phyloP scores from a whole-genome alignment of 2,888 invertebrate species.

The Arrhopalites spinosus region DNA sequence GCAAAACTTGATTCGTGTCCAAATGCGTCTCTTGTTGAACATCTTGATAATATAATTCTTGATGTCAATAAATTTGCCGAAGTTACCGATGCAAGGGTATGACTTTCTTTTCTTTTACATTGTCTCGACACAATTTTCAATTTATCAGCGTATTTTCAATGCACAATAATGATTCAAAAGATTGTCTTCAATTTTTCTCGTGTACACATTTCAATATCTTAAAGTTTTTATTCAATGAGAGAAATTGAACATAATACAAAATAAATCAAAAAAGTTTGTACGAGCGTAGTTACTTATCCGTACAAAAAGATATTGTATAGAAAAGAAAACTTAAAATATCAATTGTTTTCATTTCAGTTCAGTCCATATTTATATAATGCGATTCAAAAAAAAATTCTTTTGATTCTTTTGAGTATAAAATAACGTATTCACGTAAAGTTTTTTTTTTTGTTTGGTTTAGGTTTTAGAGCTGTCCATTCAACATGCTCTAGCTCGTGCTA shows the following conservation, averaged over 20 bases:
- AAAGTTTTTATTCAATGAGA: too few relatives aligned
- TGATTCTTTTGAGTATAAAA: neutral
- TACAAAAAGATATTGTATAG: neutral
- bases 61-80: conserved; percentile 83
- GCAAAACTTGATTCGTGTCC: conserved; percentile 10
- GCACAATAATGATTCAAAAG: neutral
- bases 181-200: conserved; percentile 9
- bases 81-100: conserved; percentile 76
- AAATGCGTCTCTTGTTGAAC: conserved; percentile 60
- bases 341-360: neutral
- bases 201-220: neutral
- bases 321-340: neutral
- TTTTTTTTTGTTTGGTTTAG: conserved; percentile 67
- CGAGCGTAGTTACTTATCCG: too few relatives aligned
- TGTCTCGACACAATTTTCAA: neutral
- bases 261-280: too few relatives aligned
- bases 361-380: conserved; percentile 1
- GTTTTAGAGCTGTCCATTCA: conserved; percentile 77
- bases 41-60: conserved; percentile 68
- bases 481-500: conserved; percentile 78
- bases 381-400: neutral
- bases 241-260: too few relatives aligned
- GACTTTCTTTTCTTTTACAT: neutral
- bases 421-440: neutral
- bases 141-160: neutral